These are phyloP conservation scores for Capromys pilorides DNA, from an alignment of 2,797 vertebrate genomes.

Conservation along the genomic window DNA sequence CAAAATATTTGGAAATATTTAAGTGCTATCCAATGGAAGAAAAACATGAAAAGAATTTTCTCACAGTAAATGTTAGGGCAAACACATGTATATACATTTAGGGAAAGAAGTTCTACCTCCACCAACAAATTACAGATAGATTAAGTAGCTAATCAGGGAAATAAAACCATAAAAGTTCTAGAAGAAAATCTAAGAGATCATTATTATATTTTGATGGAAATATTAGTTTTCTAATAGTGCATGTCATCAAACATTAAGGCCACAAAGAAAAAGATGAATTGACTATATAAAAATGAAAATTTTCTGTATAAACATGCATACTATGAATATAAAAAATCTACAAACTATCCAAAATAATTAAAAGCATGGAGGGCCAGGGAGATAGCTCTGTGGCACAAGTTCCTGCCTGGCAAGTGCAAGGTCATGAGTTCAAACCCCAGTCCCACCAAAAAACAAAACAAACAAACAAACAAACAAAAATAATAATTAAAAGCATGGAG, in stretches of 20 bases:
- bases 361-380: slow-evolving; percentile 35
- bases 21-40: neutral
- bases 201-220: neutral
- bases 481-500: slow-evolving; percentile 42
- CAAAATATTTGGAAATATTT: neutral
- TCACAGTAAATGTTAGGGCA: neutral
- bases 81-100: neutral
- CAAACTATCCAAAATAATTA: neutral
- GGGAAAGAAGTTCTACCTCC: neutral
- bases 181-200: slow-evolving; percentile 15
- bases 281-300: slow-evolving; percentile 25
- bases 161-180: slow-evolving; percentile 4
- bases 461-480: too few species aligned
- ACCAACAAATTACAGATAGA: neutral
- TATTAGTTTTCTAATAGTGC: slow-evolving; percentile 19
- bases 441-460: too few species aligned
- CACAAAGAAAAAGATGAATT: neutral
- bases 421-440: too few species aligned
- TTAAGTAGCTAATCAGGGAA: slow-evolving; percentile 43
- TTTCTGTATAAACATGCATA: neutral
- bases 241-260: slow-evolving; percentile 6
- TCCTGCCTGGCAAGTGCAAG: too few species aligned
- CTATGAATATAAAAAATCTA: neutral
- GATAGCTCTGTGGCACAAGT: too few species aligned
- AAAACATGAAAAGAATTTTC: neutral